These are phyloP conservation scores for Dryococelus australis DNA, from an alignment of 2,888 invertebrate species.

Conservation along the genomic window DNA sequence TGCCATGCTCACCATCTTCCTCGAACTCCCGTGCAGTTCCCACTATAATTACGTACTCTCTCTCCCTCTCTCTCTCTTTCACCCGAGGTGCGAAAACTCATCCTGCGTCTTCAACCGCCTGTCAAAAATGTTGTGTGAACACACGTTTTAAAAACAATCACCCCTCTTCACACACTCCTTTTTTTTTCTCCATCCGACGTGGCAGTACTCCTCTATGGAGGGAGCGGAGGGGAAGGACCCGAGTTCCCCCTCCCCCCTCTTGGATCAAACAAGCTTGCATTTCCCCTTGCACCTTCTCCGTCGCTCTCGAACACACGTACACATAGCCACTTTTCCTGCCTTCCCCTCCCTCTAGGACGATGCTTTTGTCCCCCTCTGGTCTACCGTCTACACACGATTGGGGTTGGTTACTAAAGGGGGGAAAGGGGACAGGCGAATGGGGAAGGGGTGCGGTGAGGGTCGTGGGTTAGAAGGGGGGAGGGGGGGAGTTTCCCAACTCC, in stretches of 20 bases:
- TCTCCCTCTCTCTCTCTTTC: not conserved
- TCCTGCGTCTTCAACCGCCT: not conserved
- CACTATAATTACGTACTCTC: not conserved
- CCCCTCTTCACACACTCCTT: not conserved
- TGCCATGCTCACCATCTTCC: no score
- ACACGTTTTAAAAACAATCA: not conserved
- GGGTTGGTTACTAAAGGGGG: not conserved
- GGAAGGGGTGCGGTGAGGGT: not conserved
- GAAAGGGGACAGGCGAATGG: not conserved
- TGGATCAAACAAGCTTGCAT: not conserved
- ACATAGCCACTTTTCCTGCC: not conserved
- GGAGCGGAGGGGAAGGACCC: not conserved
- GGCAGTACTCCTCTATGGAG: not conserved
- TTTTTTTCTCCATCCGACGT: not conserved
- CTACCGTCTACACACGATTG: not conserved
- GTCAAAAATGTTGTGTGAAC: not conserved
- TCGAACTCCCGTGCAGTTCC: not conserved
- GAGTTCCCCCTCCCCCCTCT: not conserved
- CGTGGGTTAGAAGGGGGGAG: not conserved
- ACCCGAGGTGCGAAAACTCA: not conserved
- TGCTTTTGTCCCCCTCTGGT: not conserved
- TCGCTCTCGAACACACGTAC: not conserved
- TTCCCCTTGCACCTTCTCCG: not conserved
- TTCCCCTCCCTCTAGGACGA: not conserved
- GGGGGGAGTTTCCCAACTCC: conserved; percentile 36